Evolutionary conservation across 2,888 invertebrate species (phyloP), one percentile per base, ranked within the genome.

Genomic region (Tachina grossa): DNA sequence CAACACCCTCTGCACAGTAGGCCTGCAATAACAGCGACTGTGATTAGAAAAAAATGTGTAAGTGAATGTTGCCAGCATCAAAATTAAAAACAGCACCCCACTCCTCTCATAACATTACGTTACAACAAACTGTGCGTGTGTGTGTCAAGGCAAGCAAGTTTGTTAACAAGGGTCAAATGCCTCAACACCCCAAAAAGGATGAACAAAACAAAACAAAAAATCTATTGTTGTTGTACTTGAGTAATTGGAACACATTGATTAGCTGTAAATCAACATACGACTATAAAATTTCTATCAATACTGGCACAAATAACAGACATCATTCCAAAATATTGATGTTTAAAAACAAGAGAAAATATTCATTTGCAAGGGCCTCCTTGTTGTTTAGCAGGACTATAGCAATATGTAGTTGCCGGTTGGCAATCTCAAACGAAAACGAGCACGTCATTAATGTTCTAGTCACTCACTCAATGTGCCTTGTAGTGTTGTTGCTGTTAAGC

Each of bases 161-260:
- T 76, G 61, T 66, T 80, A 80, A 77, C 84, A 80, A 59, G 82
- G 82, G 80, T 83, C 84, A 85, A 80, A 74, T 83, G 79, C 53
- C 69, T 69, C 74, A 83, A 84, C 87, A 87, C 76, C 82, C 84
- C 75, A 61, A 43, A 41, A 59, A 10, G 8, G 19, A 57, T 16
- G 55, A 49, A 61, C 47, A 51, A 31, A 31, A 31, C 59, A 8
- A 11, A 51, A n/a, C 13, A 43, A 0, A 59, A 72, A 78, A 63
- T 77, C 11, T 71, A 51, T 47, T 59, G n/a, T 41, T 71, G 65
- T 72, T 80, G 80, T 65, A 71, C 75, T 78, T 68, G 87, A 76
- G 79, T 85, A 87, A 87, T 84, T 88, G 87, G 83, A 76, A 83
- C 87, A 83, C 87, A 88, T 88, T 88, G 88, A 88, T 88, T 88